Base-by-base conservation (phyloP, 2,797 vertebrate species). In the Euthynnus affinis region DNA sequence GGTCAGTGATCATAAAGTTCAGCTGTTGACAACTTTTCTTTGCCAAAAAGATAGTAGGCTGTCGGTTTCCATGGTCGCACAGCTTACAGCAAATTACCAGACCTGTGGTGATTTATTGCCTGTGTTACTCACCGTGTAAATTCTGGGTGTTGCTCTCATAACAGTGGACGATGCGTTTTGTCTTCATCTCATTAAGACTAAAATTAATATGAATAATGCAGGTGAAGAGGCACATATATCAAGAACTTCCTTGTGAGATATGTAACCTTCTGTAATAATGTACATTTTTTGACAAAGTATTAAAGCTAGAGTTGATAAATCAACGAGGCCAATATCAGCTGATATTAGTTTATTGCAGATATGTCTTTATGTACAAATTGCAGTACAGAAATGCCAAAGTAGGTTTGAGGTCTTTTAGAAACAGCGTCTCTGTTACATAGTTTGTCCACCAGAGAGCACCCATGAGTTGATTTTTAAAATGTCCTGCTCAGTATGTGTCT, bases 381-480 rank as follows among this genome's bases (percentile, higher is more conserved):
- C 27, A 14, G 12, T 13, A 25, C 51, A 53, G 22, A 53, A 12
- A 53, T 20, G 13, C 22, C 8, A 57, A 13, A 29, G 22, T 12
- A 52, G 51, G 9, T 52, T 15, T 59, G 57, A 59, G 6, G 9
- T 37, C 1, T 34, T 37, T 40, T 8, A 20, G 46, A 49, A 14
- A 17, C 6, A 9, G 34, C 22, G 6, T n/a, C 5, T 22, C 6
- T 15, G 6, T 37, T 25, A 6, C 32, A 12, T 34, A 17, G 15
- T 51, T 40, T 52, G 22, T 25, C 69, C 69, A 49, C 57, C 12
- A 20, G 69, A n/a, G 46, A 48, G 69, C 57, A 15, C 46, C 14
- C 9, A 20, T 17, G 23, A 13, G n/a, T n/a, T n/a, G 34, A 25
- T 57, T 44, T 69, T 4, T 9, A 25, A n/a, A 14, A 55, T 55